These are phyloP conservation scores for Drosophila yakuba DNA, from an alignment of 1,140 invertebrate genomes.

Conservation along the genomic window DNA sequence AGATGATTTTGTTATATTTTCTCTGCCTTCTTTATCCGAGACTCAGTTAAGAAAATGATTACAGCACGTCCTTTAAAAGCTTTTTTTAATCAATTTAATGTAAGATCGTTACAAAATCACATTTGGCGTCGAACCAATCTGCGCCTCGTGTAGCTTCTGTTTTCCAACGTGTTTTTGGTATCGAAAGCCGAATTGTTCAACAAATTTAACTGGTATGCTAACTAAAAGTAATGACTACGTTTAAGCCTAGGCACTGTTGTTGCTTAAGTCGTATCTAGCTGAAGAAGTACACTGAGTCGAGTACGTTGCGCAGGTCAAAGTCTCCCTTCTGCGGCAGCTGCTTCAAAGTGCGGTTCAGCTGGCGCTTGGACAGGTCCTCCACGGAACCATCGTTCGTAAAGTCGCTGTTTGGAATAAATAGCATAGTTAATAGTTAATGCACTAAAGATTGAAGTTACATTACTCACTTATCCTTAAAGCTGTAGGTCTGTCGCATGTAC, in stretches of 20 bases:
- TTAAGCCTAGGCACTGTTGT: conserved; percentile 57
- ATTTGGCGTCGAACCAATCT: conserved; percentile 20
- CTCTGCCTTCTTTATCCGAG: no score
- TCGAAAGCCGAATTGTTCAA: conserved; percentile 56
- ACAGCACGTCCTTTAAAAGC: not conserved
- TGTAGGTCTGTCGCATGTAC: conserved; percentile 90
- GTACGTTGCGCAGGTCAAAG: conserved; percentile 91
- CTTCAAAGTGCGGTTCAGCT: conserved; percentile 87
- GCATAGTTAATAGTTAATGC: not conserved
- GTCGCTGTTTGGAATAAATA: conserved; percentile 84
- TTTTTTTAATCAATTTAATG: conserved; percentile 33
- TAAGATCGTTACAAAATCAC: conserved; percentile 58
- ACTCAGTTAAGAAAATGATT: not conserved
- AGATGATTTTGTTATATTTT: no score
- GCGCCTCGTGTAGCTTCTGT: conserved; percentile 12
- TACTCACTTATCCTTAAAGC: conserved; percentile 87
- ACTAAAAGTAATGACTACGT: conserved; percentile 31
- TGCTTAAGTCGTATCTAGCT: conserved; percentile 87
- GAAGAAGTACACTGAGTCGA: conserved; percentile 93
- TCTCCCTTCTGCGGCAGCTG: conserved; percentile 89
- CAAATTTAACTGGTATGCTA: conserved; percentile 56
- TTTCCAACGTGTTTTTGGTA: conserved; percentile 52
- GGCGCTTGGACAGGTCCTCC: conserved; percentile 86
- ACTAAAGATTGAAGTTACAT: not conserved
- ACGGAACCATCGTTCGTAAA: conserved; percentile 85